Evolutionary conservation across 2,888 invertebrate species (phyloP), one percentile per base, ranked within the genome.

Genomic region (Tenthredo amoena): DNA sequence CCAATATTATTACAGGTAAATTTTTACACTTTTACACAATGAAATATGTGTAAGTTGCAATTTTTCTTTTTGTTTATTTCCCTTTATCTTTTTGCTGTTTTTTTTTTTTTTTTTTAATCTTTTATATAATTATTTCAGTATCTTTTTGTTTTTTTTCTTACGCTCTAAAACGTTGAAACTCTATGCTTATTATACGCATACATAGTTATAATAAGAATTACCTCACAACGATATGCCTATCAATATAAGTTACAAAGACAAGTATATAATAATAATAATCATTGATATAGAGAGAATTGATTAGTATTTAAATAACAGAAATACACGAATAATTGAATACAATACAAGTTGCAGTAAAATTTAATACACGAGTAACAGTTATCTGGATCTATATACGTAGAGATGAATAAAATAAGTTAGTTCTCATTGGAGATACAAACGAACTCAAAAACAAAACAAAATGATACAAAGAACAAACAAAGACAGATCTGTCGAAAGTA

Each of bases 171-270:
- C 55, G 4, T n/a, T 55, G n/a, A 55, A 55, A 55, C 43, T 47
- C 47, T 21, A 58, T 62, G 26, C 26, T 62, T 62, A 62, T 71
- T 37, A 31, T n/a, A 34, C 12, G 47, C 47, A 12, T 47, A 31
- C 37, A 37, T 34, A 37, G 4, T 68, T 15, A 71, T n/a, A 71
- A 88, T 89, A 90, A 89, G 85, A 89, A 88, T 91, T 92, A 91
- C 90, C 90, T 91, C 90, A 92, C 92, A 93, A 92, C 92, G 92
- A 92, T 91, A 90, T 89, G 90, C 90, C 91, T 92, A 91, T 91
- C 62, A 62, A 62, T 91, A 89, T 90, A 90, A 90, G 91, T 91
- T 92, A 92, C 90, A 91, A 90, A 92, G 92, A 92, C 92, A 92
- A 92, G 62, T 62, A 62, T 62, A 62, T 26, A 26, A 21, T 21